phyloP scores from a whole-genome alignment of 2,888 invertebrate genomes.

The Tribolium freemani region DNA sequence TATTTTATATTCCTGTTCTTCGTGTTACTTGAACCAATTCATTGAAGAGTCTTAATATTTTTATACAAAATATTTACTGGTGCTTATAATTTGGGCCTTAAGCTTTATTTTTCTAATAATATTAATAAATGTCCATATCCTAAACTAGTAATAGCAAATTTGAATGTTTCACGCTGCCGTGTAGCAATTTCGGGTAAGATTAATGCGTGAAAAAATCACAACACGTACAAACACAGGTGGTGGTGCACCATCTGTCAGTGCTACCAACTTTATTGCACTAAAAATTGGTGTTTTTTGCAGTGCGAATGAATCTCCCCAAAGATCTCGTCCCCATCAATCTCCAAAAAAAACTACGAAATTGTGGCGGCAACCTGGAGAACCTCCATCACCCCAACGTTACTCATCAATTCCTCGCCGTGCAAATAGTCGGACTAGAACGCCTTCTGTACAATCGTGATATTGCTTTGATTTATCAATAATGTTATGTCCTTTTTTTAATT shows the following conservation, averaged over 20 bases:
- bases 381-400: conserved; percentile 59
- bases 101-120: not conserved
- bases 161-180: conserved; percentile 71
- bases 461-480: no score
- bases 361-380: conserved; percentile 62
- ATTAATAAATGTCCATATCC: conserved; percentile 40
- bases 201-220: conserved; percentile 9
- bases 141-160: conserved; percentile 66
- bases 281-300: conserved; percentile 53
- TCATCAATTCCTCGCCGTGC: conserved; percentile 62
- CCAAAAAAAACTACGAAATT: conserved; percentile 54
- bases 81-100: no score
- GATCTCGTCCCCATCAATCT: conserved; percentile 57
- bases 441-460: conserved; percentile 58
- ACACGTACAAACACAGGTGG: no score
- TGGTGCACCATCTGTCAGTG: not conserved
- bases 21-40: conserved; percentile 51
- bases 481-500: conserved; percentile 45
- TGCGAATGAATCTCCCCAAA: conserved; percentile 61
- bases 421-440: conserved; percentile 61
- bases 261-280: not conserved
- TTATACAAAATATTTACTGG: conserved; percentile 7
- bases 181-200: conserved; percentile 73
- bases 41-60: conserved; percentile 35
- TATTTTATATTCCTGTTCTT: conserved; percentile 71